Percentiles rank a stretch among this genome's conserved stretches.
These are phyloP conservation scores for Vimba vimba DNA, from an alignment of 2,113 vertebrate genomes.

Conservation along the genomic window DNA sequence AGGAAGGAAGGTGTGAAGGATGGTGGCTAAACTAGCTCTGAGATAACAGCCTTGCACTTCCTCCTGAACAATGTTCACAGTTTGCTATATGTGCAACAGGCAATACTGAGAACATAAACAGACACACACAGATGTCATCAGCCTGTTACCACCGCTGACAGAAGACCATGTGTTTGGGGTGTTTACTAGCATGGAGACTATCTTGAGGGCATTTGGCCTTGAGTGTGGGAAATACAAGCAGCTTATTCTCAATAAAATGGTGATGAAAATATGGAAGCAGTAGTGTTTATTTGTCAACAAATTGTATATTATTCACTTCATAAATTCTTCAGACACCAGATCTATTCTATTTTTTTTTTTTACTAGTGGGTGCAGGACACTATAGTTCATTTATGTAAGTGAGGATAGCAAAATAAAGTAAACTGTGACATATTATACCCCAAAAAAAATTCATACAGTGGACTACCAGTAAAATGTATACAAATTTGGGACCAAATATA, in stretches of 20 bases:
- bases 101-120: slow-evolving; percentile 19
- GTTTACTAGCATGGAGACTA: slow-evolving; percentile 10
- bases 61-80: neutral
- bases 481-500: no score
- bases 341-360: no score
- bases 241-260: neutral
- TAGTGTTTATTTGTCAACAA: neutral
- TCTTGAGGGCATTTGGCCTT: slow-evolving; percentile 11
- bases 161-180: slow-evolving; percentile 36
- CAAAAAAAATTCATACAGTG: no score
- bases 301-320: neutral
- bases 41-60: slow-evolving; percentile 27
- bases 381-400: no score
- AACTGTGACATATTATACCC: no score
- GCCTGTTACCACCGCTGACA: slow-evolving; percentile 35
- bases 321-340: no score
- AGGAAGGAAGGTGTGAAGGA: slow-evolving; percentile 50
- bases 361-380: no score
- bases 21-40: slow-evolving; percentile 23
- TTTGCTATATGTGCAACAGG: slow-evolving; percentile 27
- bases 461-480: no score
- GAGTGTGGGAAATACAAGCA: slow-evolving; percentile 1
- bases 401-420: no score
- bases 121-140: slow-evolving; percentile 41
- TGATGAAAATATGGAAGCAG: neutral